These are phyloP conservation scores for Oxyruncus cristatus DNA, from an alignment of 2,113 vertebrate species.

Conservation along the genomic window DNA sequence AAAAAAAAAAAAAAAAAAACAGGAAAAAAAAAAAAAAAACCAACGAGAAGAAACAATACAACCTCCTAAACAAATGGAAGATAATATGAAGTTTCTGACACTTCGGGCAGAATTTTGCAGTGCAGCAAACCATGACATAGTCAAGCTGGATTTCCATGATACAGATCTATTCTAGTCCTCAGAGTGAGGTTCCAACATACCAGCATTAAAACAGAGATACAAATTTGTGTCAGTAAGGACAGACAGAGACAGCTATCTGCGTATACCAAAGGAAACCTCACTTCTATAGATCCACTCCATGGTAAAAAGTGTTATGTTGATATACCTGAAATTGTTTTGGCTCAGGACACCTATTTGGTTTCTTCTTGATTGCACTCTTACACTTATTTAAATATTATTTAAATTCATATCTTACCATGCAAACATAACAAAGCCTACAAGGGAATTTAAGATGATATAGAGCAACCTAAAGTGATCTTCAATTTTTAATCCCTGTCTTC, in stretches of 20 bases:
- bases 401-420: not conserved
- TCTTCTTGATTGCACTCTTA: not conserved
- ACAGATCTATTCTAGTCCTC: not conserved
- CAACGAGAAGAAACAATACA: not conserved
- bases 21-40: no score
- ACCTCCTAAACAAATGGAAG: not conserved
- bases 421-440: constrained; percentile 11
- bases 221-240: not conserved
- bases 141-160: accelerated
- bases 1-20: no score
- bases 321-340: not conserved
- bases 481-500: constrained; percentile 23
- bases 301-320: not conserved
- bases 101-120: not conserved
- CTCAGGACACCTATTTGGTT: not conserved
- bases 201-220: not conserved
- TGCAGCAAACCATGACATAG: not conserved
- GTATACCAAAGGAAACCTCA: not conserved
- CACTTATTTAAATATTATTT: not conserved
- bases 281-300: not conserved
- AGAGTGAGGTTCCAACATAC: not conserved
- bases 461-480: not conserved
- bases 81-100: not conserved
- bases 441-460: constrained; percentile 6
- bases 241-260: not conserved